Conservation (phyloP, 2,888 invertebrate species). For the Cheilosia impressa region DNA sequence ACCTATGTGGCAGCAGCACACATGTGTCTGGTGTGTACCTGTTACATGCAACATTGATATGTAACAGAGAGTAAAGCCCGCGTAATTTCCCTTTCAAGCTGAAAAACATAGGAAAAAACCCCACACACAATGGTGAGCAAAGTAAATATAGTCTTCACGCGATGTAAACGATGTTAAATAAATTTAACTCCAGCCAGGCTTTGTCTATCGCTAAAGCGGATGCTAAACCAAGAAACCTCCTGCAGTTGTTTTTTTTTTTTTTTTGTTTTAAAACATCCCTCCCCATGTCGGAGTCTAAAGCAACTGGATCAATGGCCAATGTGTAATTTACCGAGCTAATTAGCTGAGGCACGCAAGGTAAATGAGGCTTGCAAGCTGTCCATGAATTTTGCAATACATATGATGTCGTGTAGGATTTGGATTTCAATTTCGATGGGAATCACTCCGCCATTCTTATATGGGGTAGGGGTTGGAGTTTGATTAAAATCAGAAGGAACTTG, state of each 20-base stretch:
- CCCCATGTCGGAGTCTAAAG: neutral
- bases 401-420: slow-evolving; percentile 18
- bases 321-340: slow-evolving; percentile 46
- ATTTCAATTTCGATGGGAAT: slow-evolving; percentile 20
- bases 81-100: slow-evolving; percentile 38
- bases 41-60: slow-evolving; percentile 30
- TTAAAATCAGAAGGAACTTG: slow-evolving; percentile 17
- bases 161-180: slow-evolving; percentile 57
- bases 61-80: slow-evolving; percentile 27
- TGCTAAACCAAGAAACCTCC: slow-evolving; percentile 21
- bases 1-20: neutral
- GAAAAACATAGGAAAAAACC: neutral
- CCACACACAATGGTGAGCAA: neutral
- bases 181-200: slow-evolving; percentile 9
- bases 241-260: neutral
- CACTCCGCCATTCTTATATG: neutral
- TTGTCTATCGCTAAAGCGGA: slow-evolving; percentile 14
- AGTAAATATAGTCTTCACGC: slow-evolving; percentile 34
- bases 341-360: slow-evolving; percentile 48
- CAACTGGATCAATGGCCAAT: slow-evolving; percentile 51
- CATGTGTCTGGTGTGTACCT: neutral
- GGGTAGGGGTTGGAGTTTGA: slow-evolving; percentile 3
- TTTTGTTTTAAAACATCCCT: slow-evolving; percentile 24
- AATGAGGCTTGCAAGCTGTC: slow-evolving; percentile 29
- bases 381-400: slow-evolving; percentile 50